These are phyloP conservation scores for Mythimna pallens DNA, from an alignment of 2,888 invertebrate genomes.

Conservation along the genomic window DNA sequence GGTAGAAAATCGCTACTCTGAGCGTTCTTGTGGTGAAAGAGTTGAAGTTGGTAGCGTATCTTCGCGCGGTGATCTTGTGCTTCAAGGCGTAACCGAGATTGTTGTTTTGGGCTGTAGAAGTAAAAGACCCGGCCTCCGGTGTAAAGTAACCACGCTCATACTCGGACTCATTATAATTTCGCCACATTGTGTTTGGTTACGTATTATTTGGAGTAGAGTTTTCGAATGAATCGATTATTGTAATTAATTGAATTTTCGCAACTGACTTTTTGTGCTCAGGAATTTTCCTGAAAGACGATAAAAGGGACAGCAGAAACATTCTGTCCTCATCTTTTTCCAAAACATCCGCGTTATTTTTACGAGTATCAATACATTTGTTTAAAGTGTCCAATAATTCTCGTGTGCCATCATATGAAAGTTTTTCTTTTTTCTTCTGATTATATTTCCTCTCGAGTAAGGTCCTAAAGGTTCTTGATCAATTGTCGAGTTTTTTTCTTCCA, in stretches of 20 bases:
- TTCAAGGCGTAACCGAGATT: constrained; percentile 37
- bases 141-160: constrained; percentile 46
- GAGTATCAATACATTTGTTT: constrained; percentile 52
- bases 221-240: constrained; percentile 35
- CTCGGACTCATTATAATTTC: constrained; percentile 45
- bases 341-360: constrained; percentile 45
- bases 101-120: constrained; percentile 43
- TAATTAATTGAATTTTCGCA: constrained; percentile 43
- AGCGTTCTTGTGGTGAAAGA: constrained; percentile 43
- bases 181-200: constrained; percentile 45
- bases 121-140: constrained; percentile 23
- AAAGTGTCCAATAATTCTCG: not conserved
- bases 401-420: not conserved
- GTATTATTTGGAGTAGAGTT: constrained; percentile 28
- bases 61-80: constrained; percentile 45
- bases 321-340: constrained; percentile 39
- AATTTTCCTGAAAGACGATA: constrained; percentile 40
- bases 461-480: constrained; percentile 57
- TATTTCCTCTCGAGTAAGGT: constrained; percentile 48
- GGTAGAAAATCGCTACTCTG: constrained; percentile 53
- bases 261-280: constrained; percentile 48
- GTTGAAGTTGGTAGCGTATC: too few species aligned
- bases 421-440: constrained; percentile 50
- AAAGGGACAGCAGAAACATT: constrained; percentile 43
- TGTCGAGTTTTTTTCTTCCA: constrained; percentile 46